Evolutionary conservation across 2,113 vertebrate species (phyloP), one percentile per base, ranked within the genome.

Genomic region (Cinclus cinclus): DNA sequence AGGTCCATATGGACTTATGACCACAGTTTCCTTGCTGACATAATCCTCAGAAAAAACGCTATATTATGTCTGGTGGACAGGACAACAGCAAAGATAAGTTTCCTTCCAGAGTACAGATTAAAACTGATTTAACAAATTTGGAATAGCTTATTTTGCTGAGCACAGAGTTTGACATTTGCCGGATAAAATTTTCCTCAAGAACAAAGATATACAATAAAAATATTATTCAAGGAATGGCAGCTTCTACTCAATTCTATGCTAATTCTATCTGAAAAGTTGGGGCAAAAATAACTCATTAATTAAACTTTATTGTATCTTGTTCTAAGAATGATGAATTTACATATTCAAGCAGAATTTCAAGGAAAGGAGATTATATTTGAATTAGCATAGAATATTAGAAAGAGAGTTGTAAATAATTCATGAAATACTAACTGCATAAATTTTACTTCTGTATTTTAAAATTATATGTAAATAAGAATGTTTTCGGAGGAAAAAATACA

Each of bases 81-180:
- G 5, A 50, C 25, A 94, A 35, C 65, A 83, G 11, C 50, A 76
- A 88, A 90, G 41, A 92, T 35, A 62, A 46, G 68, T 94, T 94
- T 94, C 8, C 44, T 94, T 78, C 7, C 53, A 83, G 22, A 83
- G 31, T 92, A 87, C 12, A 95, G 65, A 95, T 96, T 94, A 94
- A 86, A 80, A 94, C 4, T 77, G n/a, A 33, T 95, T 91, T 84
- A 83, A 65, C 20, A 76, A 89, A 92, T 94, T 89, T 95, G 30
- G 24, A 97, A 85, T 33, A 79, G 12, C 17, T 95, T 90, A 47
- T 30, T 93, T 15, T 92, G 49, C 60, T 90, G 63, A 96, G 63
- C 19, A 42, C 27, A 82, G 31, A 85, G 95, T 93, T 60, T 96
- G 70, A 95, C 25, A 84, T 59, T 94, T 94, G 4, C 24, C 33